These are phyloP conservation scores for Dipodomys stephensi DNA, from an alignment of 2,113 vertebrate genomes.

Conservation along the genomic window DNA sequence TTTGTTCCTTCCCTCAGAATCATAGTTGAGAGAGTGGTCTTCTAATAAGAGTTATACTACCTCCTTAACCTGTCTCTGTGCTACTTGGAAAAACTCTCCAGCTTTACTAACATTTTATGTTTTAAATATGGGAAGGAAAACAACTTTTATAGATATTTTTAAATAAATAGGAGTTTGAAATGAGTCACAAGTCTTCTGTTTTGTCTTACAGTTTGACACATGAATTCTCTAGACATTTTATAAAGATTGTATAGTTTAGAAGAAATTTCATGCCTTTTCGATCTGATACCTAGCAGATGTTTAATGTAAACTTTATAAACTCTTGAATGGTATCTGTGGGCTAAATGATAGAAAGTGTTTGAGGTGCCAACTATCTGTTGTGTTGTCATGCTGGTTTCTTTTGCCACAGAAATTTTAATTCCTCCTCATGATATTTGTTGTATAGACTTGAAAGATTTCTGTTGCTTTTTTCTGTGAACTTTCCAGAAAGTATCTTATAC, in stretches of 20 bases:
- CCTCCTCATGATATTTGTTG: neutral
- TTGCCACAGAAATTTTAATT: constrained; percentile 56
- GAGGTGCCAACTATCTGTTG: neutral
- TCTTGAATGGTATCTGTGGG: neutral
- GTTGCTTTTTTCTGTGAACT: constrained; percentile 43
- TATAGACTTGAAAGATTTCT: constrained; percentile 7
- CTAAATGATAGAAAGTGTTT: neutral
- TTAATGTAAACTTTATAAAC: constrained; percentile 30
- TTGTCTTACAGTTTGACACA: constrained; percentile 31
- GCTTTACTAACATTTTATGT: constrained; percentile 36
- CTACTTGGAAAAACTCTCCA: neutral
- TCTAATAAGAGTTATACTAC: neutral
- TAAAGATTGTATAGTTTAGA: constrained; percentile 37
- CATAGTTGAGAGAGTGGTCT: neutral
- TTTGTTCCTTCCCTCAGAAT: neutral
- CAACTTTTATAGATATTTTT: constrained; percentile 25
- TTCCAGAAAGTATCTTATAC: constrained; percentile 46
- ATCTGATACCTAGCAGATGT: neutral
- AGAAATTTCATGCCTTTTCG: neutral
- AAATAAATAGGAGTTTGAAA: constrained; percentile 61
- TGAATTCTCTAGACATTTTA: constrained; percentile 57
- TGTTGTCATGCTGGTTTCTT: neutral
- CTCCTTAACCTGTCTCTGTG: neutral
- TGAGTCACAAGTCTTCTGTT: constrained; percentile 61
- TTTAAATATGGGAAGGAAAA: constrained; percentile 53